Conservation (phyloP, 2,113 vertebrate species). For the Sylvia atricapilla region DNA sequence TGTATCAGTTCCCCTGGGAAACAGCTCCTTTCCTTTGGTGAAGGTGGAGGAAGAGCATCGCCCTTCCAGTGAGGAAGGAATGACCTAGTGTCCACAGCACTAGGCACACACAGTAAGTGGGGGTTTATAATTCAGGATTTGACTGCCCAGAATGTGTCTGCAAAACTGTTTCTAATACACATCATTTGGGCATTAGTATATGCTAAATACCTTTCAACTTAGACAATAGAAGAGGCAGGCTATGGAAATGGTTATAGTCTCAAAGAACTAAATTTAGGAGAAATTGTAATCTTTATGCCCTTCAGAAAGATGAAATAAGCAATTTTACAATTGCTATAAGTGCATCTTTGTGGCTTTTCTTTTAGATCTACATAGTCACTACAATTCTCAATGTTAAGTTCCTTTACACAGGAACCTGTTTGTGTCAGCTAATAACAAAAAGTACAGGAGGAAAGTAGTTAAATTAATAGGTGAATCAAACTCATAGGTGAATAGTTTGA, state of each 20-base stretch:
- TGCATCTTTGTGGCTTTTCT: background rate
- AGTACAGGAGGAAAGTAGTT: background rate
- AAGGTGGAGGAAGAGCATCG: fast-evolving
- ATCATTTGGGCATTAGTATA: background rate
- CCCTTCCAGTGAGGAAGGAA: fast-evolving
- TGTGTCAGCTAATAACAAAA: background rate
- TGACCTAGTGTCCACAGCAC: background rate
- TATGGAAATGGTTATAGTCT: background rate
- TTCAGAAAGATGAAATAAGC: background rate
- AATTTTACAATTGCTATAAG: background rate
- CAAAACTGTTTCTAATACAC: background rate
- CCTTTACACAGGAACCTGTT: fast-evolving
- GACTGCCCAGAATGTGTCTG: background rate
- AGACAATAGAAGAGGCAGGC: background rate
- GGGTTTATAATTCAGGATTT: background rate
- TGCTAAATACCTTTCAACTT: background rate
- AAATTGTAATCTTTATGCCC: background rate
- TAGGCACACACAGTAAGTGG: background rate
- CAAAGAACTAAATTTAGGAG: background rate
- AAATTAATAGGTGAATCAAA: background rate
- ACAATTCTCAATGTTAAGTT: background rate
- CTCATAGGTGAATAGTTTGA: too few species aligned
- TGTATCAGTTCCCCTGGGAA: background rate
- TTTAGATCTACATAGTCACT: background rate
- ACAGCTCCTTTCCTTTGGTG: background rate